Percentiles rank a stretch among this genome's conserved stretches.
Evolutionary conservation across 2,797 vertebrate genomes (phyloP).

Genomic region (Gambelia wislizenii): DNA sequence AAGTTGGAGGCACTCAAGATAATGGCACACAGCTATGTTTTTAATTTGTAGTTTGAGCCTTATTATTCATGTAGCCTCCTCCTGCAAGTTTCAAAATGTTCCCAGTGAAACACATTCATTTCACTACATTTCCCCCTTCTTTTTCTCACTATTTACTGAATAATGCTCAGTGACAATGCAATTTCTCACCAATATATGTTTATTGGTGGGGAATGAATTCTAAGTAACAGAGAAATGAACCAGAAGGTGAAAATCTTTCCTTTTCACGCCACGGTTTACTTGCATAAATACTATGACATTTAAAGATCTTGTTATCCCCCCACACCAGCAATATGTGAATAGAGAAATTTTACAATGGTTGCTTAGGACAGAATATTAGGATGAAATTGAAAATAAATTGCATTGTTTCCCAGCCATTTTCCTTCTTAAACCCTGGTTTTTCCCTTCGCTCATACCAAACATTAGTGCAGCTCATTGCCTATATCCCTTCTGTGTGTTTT

Average conservation of each 20-base stretch:
- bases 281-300: constrained; percentile 7
- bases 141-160: not conserved
- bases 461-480: not conserved
- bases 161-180: not conserved
- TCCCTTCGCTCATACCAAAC: not conserved
- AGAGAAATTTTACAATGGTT: not conserved
- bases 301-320: not conserved
- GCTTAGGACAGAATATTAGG: not conserved
- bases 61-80: not conserved
- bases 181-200: not conserved
- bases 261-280: not conserved
- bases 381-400: not conserved
- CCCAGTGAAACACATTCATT: not conserved
- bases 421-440: not conserved
- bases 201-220: not conserved
- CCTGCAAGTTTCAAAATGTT: not conserved
- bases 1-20: no score
- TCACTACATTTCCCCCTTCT: not conserved
- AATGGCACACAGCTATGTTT: not conserved
- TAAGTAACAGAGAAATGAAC: constrained; percentile 10
- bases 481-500: not conserved
- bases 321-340: not conserved
- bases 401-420: not conserved
- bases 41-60: not conserved
- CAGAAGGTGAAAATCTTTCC: constrained; percentile 4